Percentiles rank a stretch among this genome's conserved stretches.
Evolutionary conservation across 2,888 invertebrate species (phyloP).

Genomic region (Agrochola lota): DNA sequence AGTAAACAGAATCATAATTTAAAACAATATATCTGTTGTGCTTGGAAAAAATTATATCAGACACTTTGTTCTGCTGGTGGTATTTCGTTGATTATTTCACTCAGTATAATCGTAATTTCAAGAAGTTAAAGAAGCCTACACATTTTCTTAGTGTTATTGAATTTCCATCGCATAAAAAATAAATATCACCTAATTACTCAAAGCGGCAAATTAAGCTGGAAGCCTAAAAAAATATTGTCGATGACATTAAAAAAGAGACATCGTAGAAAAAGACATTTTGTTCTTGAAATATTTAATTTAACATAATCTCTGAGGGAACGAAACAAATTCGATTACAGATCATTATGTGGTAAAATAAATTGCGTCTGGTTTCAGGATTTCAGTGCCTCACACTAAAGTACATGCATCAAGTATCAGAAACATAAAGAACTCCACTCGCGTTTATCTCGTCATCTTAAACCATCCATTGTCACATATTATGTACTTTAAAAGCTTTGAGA

Average conservation of each 20-base stretch:
- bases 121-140: not conserved
- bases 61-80: not conserved
- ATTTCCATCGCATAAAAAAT: constrained; percentile 1
- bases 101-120: constrained; percentile 18
- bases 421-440: not conserved
- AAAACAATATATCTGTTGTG: constrained; percentile 14
- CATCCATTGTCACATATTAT: constrained; percentile 40
- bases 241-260: constrained; percentile 22
- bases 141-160: constrained; percentile 9
- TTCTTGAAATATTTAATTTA: constrained; percentile 18
- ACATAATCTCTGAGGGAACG: constrained; percentile 19
- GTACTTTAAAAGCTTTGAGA: constrained; percentile 32
- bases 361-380: constrained; percentile 35
- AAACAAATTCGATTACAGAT: constrained; percentile 25
- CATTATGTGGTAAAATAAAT: constrained; percentile 32
- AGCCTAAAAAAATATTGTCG: constrained; percentile 7
- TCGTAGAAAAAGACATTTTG: constrained; percentile 8
- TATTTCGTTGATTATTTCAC: constrained; percentile 7
- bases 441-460: constrained; percentile 27
- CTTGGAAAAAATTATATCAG: not conserved
- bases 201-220: constrained; percentile 32
- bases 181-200: constrained; percentile 7
- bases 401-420: constrained; percentile 9
- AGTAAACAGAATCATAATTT: constrained; percentile 15
- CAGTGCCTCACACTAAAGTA: constrained; percentile 26